Conservation (phyloP, 1,140 invertebrate genomes). For the Drosophila nasuta region DNA sequence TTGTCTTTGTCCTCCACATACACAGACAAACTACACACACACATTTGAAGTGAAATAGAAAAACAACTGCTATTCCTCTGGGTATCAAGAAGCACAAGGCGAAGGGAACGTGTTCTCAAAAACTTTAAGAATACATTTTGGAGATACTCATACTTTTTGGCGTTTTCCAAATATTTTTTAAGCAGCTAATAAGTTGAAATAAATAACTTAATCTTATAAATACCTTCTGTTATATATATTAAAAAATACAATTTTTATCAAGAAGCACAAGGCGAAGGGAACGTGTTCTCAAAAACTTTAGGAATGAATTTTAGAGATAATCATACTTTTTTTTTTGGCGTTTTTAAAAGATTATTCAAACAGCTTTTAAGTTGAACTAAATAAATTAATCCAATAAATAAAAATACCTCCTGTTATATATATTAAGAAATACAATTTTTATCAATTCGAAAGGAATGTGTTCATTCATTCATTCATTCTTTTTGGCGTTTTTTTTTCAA, state of each 20-base stretch:
- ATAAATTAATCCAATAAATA: too few species aligned
- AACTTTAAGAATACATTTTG: neutral
- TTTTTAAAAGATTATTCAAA: too few species aligned
- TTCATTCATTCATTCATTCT: too few species aligned
- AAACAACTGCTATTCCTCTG: constrained; percentile 62
- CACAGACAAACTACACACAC: constrained; percentile 29
- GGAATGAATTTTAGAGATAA: neutral
- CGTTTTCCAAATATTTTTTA: neutral
- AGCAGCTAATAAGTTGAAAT: too few species aligned
- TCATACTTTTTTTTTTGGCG: neutral
- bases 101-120: neutral
- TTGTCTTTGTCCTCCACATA: constrained; percentile 55
- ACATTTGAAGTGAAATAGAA: constrained; percentile 15
- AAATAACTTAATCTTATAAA: too few species aligned
- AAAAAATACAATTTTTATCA: too few species aligned
- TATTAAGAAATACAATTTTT: too few species aligned
- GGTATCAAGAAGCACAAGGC: constrained; percentile 21
- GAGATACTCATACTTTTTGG: neutral
- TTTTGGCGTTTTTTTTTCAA: too few species aligned
- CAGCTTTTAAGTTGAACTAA: too few species aligned
- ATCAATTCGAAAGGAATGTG: too few species aligned
- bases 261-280: neutral
- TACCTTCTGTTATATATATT: too few species aligned
- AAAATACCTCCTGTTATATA: too few species aligned
- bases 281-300: constrained; percentile 11